Evolutionary conservation across 2,888 invertebrate genomes (phyloP), one percentile per base, ranked within the genome.

Genomic region (Trissoscelio sp.): DNA sequence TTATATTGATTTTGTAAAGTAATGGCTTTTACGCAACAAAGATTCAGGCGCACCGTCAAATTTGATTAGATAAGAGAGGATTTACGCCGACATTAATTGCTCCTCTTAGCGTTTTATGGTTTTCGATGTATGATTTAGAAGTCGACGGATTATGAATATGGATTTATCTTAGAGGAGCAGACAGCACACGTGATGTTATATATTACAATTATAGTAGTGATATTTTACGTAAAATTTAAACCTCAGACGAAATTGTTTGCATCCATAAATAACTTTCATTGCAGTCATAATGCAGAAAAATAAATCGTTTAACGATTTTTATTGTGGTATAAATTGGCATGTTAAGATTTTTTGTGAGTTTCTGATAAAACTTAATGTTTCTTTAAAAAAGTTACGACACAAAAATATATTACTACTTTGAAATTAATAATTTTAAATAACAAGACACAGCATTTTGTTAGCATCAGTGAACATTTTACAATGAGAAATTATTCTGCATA

Each of bases 41-140:
- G 11, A 7, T 2, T 34, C 11, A 11, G 9, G 20, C 46, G 31
- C 24, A 48, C 48, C 9, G 24, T 37, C 16, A 58, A 62, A 62
- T 62, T 62, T 44, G 73, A 73, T 73, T 73, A 73, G 73, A 73
- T 73, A 73, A 73, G 55, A 22, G 6, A 3, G 39, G 48, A 55
- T 73, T 73, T 53, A 51, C 24, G 18, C 20, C 42, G 64, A 55
- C 73, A 64, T 51, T 53, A 73, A 73, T 73, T 73, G 64, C 73
- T 28, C 55, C 11, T 42, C 62, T 73, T 73, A 64, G 12, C 11
- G 20, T 55, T 73, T 73, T 64, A 73, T 64, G 44, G 44, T 73
- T 73, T 73, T 72, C 53, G 7, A 42, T 70, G 58, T 58, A 39
- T 58, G 37, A 70, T 48, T 58, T 48, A 34, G 34, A 57, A 57